Evolutionary conservation across 2,888 invertebrate species (phyloP).

Genomic region (Myopa tessellatipennis): DNA sequence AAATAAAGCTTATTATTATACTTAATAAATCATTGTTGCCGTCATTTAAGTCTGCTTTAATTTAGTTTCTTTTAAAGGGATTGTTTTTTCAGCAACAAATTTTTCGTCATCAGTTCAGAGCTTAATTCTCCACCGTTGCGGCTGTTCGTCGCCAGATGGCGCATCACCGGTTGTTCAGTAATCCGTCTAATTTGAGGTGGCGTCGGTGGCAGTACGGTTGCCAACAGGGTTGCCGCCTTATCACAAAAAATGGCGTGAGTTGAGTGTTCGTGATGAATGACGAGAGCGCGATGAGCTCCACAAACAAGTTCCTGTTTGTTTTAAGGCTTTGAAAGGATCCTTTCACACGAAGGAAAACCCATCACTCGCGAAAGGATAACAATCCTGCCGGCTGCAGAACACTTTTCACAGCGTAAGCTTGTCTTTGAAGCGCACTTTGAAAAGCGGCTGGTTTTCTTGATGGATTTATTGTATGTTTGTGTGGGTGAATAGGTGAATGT

Average conservation of each 20-base stretch:
- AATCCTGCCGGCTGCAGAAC: not conserved
- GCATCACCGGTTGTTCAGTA: not conserved
- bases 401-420: not conserved
- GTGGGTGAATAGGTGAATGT: not conserved
- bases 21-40: too few relatives aligned
- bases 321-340: slow-evolving; percentile 24
- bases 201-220: not conserved
- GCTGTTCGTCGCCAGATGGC: not conserved
- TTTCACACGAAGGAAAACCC: slow-evolving; percentile 14
- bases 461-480: not conserved
- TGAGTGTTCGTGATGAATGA: slow-evolving; percentile 17
- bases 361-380: slow-evolving; percentile 12
- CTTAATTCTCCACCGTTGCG: not conserved
- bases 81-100: too few relatives aligned
- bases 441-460: not conserved
- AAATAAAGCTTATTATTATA: too few relatives aligned
- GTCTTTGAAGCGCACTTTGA: not conserved
- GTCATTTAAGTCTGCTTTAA: too few relatives aligned
- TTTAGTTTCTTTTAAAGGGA: too few relatives aligned
- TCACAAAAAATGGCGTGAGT: not conserved
- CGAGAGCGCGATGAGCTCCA: slow-evolving; percentile 14
- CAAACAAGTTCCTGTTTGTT: slow-evolving; percentile 16
- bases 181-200: not conserved
- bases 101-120: too few relatives aligned
- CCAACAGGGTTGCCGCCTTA: not conserved